Conservation (phyloP, 2,888 invertebrate genomes). For the Psylliodes chrysocephalus region DNA sequence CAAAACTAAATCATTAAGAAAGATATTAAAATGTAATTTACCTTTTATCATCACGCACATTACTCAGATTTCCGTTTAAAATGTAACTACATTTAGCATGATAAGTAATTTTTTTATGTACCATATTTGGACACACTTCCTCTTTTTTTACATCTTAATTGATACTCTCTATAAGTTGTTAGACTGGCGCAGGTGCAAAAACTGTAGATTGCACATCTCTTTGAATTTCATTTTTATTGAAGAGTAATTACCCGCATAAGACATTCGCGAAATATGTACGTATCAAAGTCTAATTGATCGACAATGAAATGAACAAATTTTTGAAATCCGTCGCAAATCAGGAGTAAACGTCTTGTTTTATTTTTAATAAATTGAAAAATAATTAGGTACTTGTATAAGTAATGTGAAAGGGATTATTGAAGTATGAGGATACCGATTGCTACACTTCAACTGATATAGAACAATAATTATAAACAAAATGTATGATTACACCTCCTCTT, state of each 20-base stretch:
- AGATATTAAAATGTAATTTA: too few species aligned
- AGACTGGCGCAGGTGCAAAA: constrained; percentile 7
- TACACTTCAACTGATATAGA: too few species aligned
- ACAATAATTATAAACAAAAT: too few species aligned
- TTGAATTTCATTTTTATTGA: neutral
- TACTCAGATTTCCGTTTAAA: too few species aligned
- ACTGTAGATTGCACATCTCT: constrained; percentile 7
- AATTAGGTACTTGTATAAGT: neutral
- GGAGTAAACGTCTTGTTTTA: neutral
- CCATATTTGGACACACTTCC: too few species aligned
- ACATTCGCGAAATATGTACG: neutral
- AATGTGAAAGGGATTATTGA: neutral
- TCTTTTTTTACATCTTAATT: neutral
- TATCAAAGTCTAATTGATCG: neutral
- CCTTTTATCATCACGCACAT: too few species aligned
- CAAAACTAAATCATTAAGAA: too few species aligned
- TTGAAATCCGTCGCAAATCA: neutral
- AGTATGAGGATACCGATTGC: too few species aligned
- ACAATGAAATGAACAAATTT: neutral
- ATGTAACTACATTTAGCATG: too few species aligned
- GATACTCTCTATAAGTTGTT: neutral
- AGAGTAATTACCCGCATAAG: constrained; percentile 4
- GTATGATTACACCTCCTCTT: neutral
- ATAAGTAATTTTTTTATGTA: too few species aligned
- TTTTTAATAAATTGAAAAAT: neutral